Conservation (phyloP, 2,113 vertebrate genomes). For the Periophthalmus modestus region DNA sequence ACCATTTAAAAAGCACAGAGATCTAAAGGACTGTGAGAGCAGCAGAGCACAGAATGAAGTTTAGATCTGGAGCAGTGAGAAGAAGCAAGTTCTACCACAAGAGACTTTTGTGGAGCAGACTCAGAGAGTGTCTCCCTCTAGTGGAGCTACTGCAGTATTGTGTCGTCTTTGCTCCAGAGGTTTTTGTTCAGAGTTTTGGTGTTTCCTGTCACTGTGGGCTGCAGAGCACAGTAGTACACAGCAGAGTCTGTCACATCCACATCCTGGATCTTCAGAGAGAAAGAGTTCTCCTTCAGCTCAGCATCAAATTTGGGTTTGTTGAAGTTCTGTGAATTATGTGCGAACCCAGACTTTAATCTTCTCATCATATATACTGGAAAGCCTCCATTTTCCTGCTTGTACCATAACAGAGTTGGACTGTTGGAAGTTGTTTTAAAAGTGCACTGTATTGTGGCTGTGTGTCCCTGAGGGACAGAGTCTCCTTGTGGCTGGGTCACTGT, state of each 20-base stretch:
- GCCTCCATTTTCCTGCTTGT: not conserved
- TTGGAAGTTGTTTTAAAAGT: not conserved
- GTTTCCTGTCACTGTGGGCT: constrained; percentile 29
- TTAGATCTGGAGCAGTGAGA: no score
- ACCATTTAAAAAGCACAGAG: no score
- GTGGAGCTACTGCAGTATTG: constrained; percentile 6
- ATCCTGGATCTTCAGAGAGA: not conserved
- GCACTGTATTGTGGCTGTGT: not conserved
- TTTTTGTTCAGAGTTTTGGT: constrained; percentile 30
- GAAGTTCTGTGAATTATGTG: no score
- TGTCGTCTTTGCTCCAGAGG: constrained; percentile 18
- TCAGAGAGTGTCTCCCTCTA: no score
- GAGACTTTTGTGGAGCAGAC: no score
- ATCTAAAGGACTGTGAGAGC: no score
- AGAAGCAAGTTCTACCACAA: no score
- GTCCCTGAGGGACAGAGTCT: not conserved
- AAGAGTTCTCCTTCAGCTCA: not conserved
- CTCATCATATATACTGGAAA: not conserved
- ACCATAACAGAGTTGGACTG: not conserved
- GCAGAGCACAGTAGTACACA: constrained; percentile 32
- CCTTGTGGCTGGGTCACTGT: not conserved
- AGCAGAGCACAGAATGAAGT: no score
- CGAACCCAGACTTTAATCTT: no score
- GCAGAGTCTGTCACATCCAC: not conserved
- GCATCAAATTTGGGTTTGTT: not conserved